Evolutionary conservation across 2,797 vertebrate species (phyloP), one percentile per base, ranked within the genome.

Genomic region (Chelon auratus): DNA sequence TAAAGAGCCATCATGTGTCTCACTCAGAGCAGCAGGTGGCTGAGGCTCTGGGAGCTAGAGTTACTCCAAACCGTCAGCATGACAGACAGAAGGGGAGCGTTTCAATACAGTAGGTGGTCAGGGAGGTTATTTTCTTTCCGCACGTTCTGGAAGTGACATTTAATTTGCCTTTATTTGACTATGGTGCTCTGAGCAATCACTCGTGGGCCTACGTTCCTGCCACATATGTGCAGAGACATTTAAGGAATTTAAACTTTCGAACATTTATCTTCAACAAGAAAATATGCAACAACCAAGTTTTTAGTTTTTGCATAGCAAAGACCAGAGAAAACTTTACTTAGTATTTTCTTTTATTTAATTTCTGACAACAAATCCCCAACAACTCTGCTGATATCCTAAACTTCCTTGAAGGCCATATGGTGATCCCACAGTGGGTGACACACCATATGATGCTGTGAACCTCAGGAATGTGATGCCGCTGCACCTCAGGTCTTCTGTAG

Each of bases 321-420:
- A 50, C 3, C 62, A 55, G 12, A 56, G 5, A 56, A 68, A 73
- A 77, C 51, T 58, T 75, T 59, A 11, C 24, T 53, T 6, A 22
- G 1, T 45, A 36, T 71, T 12, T 51, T 24, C 37, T 48, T 66
- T 22, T 53, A 1, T 62, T 69, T 4, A 3, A 2, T 51, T 55
- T 14, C 43, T 55, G 42, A 17, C 40, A 61, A 52, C 26, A 48
- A 24, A 56, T 17, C 24, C 24, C 4, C 15, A 33, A 58, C 18
- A 52, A 60, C 42, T 58, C 43, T 17, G 0, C 12, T 20, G 58
- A 42, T 42, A n/a, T 60, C 18, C 39, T 15, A 1, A 71, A 62
- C 39, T 13, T 66, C 72, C 26, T 67, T 48, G 10, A 33, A 66
- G 68, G 36, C 73, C 86, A 86, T 83, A 86, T 84, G 79, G 76